Conservation (phyloP, 2,113 vertebrate species). For the Anarhynchus alexandrinus region DNA sequence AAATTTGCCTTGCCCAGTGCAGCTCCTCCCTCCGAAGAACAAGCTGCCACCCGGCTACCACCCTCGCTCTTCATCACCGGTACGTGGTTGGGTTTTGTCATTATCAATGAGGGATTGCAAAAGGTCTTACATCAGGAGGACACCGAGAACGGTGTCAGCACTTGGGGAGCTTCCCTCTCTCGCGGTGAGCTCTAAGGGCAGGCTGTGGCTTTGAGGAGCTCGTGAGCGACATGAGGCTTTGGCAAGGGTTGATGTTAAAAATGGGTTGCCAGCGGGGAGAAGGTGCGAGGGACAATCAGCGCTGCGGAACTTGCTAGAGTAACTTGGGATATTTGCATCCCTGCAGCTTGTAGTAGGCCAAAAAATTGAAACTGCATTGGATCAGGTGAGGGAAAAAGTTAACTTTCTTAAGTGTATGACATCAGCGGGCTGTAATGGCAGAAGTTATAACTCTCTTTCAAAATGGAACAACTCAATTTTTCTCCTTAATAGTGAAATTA, state of each 20-base stretch:
- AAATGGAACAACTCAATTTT: not conserved
- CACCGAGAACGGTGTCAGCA: not conserved
- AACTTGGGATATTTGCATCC: not conserved
- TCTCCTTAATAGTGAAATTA: not conserved
- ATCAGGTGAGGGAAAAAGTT: not conserved
- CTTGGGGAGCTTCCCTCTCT: not conserved
- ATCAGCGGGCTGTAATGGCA: not conserved
- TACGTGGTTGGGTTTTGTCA: fast-evolving
- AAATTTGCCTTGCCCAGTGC: too few species aligned
- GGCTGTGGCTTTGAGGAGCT: not conserved
- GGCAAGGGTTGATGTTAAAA: not conserved
- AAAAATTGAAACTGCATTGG: not conserved
- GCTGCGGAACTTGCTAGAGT: not conserved
- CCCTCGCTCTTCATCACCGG: not conserved
- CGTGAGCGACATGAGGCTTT: not conserved
- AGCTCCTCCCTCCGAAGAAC: not conserved
- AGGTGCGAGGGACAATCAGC: not conserved
- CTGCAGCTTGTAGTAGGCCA: not conserved
- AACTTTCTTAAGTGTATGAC: not conserved
- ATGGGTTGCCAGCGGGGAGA: not conserved
- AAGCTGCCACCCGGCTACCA: too few species aligned
- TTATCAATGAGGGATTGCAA: not conserved
- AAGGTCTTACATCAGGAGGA: not conserved
- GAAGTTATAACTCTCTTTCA: not conserved
- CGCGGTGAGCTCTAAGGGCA: not conserved